Base-by-base conservation (phyloP, 2,113 vertebrate genomes). In the Corapipo altera region DNA sequence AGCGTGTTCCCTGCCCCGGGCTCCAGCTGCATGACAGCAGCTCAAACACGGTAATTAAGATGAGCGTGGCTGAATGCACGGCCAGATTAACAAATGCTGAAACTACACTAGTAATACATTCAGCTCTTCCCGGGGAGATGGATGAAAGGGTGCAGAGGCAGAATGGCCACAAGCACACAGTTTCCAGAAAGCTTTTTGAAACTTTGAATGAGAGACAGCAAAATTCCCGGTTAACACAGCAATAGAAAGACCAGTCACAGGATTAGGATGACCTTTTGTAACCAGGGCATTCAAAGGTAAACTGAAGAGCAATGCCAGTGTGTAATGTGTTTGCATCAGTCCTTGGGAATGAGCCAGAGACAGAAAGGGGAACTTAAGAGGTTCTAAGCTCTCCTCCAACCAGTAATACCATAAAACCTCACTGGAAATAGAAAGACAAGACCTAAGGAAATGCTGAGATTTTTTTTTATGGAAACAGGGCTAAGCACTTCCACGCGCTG, bases 21-120 rank as follows among this genome's bases (percentile, higher is more conserved):
- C 80, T 93, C 92, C 71, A 88, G 89, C 89, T 89, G 92, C 27
- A 43, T 90, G 95, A 95, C 91, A 95, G 84, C 80, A 82, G 88
- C 71, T 81, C 39, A 64, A 91, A 81, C 79, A 65, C 10, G 4
- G 62, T 59, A 73, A 95, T 70, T 35, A 48, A 73, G 75, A 86
- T 44, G 81, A 89, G 91, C 32, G 22, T 66, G 93, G 75, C 72
- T 39, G 88, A 82, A 78, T 4, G 89, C 69, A 75, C 20, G n/a
- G 81, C n/a, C 67, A 49, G 88, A 43, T 89, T 59, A 46, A 71
- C 57, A 70, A 88, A 73, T 6, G 30, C 22, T 62, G 75, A 89
- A 84, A 30, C 43, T 22, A 39, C 8, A 7, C 48, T 43, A 49
- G 26, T 71, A 87, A 94, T 28, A 76, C 43, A 55, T 59, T 52